Conservation (phyloP, 2,888 invertebrate genomes). For the Ctenicera cuprea region DNA sequence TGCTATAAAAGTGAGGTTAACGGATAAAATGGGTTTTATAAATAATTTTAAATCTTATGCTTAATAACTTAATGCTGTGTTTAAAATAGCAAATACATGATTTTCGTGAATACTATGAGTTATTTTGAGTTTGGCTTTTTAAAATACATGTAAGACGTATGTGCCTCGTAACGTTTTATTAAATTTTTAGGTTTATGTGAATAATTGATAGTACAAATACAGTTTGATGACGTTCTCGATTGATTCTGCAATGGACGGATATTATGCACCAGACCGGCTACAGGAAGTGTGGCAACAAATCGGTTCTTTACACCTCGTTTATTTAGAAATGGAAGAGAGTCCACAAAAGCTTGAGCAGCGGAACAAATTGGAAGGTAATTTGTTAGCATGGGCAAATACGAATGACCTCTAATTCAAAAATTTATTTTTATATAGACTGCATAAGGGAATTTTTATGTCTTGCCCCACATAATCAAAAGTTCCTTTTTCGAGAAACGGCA, state of each 20-base stretch:
- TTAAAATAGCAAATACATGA: too few species aligned
- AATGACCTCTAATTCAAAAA: not conserved
- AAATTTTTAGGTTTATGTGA: constrained; percentile 13
- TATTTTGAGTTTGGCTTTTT: too few species aligned
- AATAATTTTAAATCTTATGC: too few species aligned
- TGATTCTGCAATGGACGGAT: constrained; percentile 73
- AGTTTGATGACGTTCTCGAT: constrained; percentile 48
- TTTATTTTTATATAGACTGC: constrained; percentile 75
- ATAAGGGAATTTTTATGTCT: constrained; percentile 86
- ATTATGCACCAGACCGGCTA: constrained; percentile 76
- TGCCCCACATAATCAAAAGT: constrained; percentile 87
- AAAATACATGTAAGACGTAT: too few species aligned
- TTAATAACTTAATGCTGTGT: too few species aligned
- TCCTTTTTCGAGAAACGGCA: constrained; percentile 83
- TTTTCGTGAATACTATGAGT: too few species aligned
- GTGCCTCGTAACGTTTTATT: not conserved
- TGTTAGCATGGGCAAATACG: not conserved
- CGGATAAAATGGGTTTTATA: not conserved
- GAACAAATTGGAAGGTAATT: constrained; percentile 84
- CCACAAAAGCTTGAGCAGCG: constrained; percentile 85
- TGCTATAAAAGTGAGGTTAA: constrained; percentile 21
- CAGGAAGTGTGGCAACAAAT: constrained; percentile 84
- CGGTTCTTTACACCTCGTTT: constrained; percentile 85
- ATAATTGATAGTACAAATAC: constrained; percentile 3
- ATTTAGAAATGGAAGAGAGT: constrained; percentile 87